Evolutionary conservation across 2,888 invertebrate genomes (phyloP).

Genomic region (Coleophora flavipennella): DNA sequence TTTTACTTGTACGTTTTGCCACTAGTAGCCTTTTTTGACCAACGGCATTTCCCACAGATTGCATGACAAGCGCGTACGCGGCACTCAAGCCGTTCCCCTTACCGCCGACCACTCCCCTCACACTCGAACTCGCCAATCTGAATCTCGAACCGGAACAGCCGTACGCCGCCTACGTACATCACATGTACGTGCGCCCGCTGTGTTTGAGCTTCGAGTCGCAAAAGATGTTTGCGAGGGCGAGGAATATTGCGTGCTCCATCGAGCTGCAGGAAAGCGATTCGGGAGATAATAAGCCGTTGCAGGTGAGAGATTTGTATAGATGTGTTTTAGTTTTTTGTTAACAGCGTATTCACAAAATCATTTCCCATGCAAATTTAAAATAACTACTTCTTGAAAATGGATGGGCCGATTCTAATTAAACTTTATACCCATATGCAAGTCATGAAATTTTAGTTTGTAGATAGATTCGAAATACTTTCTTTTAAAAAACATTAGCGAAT

Average conservation of each 20-base stretch:
- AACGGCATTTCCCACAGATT: slow-evolving; percentile 75
- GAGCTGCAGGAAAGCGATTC: slow-evolving; percentile 89
- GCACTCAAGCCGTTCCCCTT: slow-evolving; percentile 89
- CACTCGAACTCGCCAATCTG: slow-evolving; percentile 90
- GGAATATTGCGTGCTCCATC: slow-evolving; percentile 94
- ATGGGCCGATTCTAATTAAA: no score
- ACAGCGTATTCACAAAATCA: no score
- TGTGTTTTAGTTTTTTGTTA: no score
- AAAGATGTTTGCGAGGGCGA: slow-evolving; percentile 90
- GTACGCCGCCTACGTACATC: slow-evolving; percentile 88
- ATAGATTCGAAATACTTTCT: no score
- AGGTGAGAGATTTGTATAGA: slow-evolving; percentile 77
- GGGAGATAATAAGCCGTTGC: slow-evolving; percentile 71
- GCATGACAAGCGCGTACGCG: slow-evolving; percentile 85
- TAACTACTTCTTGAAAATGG: no score
- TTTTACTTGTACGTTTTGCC: no score
- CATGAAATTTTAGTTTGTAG: no score
- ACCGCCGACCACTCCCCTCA: slow-evolving; percentile 82
- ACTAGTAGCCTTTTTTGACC: no score
- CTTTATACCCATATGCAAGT: no score
- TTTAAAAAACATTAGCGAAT: no score
- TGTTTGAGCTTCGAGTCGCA: slow-evolving; percentile 91
- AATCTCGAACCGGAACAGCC: slow-evolving; percentile 82
- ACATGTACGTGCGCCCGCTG: slow-evolving; percentile 93
- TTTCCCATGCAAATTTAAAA: no score